Evolutionary conservation across 2,113 vertebrate genomes (phyloP).

Genomic region (Spea bombifrons): DNA sequence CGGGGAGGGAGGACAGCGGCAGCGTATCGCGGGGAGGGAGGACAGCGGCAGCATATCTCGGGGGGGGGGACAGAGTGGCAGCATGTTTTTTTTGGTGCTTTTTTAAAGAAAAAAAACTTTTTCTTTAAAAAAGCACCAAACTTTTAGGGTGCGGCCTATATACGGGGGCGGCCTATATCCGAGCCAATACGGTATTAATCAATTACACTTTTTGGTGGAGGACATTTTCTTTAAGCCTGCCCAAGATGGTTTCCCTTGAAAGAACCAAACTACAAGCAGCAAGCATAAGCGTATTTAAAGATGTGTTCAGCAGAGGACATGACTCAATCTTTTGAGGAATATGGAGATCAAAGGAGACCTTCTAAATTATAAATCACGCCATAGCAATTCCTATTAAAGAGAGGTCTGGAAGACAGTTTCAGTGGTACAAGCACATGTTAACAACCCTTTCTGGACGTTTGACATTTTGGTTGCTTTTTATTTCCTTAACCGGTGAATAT

Average conservation of each 20-base stretch:
- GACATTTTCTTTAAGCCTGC: slow-evolving; percentile 1
- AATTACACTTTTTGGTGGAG: background rate
- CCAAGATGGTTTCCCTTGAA: background rate
- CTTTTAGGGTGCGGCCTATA: too few relatives aligned
- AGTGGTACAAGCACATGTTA: slow-evolving; percentile 2
- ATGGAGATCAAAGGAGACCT: slow-evolving; percentile 20
- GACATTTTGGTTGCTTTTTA: background rate
- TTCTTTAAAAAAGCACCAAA: too few relatives aligned
- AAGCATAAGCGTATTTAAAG: slow-evolving; percentile 39
- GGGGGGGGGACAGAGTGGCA: too few relatives aligned
- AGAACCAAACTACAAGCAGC: slow-evolving; percentile 26
- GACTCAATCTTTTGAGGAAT: slow-evolving; percentile 36
- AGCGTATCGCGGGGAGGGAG: too few relatives aligned
- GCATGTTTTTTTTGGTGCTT: too few relatives aligned
- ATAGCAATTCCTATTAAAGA: slow-evolving; percentile 43
- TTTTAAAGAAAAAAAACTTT: too few relatives aligned
- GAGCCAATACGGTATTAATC: too few relatives aligned
- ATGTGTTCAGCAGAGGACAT: slow-evolving; percentile 26
- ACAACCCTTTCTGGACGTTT: background rate
- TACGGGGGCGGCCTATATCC: too few relatives aligned
- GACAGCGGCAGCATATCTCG: too few relatives aligned
- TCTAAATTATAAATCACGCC: slow-evolving; percentile 35
- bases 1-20: too few relatives aligned
- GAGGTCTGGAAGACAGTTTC: slow-evolving; percentile 22
- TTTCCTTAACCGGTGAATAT: background rate